Base-by-base conservation (phyloP, 2,797 vertebrate species). In the Xenopus petersii region DNA sequence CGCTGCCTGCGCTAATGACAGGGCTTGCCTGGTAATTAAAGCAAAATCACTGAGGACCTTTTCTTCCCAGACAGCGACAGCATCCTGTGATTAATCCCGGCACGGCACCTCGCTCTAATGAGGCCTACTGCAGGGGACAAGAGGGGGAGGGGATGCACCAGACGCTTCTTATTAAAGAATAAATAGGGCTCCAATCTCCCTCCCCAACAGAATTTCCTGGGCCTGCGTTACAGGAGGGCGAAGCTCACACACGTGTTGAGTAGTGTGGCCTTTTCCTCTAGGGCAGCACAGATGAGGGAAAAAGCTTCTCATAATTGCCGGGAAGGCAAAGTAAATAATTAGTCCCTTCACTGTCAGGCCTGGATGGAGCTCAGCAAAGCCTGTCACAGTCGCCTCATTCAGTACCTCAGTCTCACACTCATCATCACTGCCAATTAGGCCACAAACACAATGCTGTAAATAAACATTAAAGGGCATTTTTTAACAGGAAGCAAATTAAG, bases 11-110 rank as follows among this genome's bases (percentile, higher is more conserved):
- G 71, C 75, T 78, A 77, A 77, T 78, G 71, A 78, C 75, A 78
- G 70, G 75, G 75, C 66, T 78, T 78, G 75, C 75, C 71, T 78
- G 70, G 71, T 78, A 78, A 78, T 78, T 73, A 78, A 78, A 78
- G 75, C 65, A 73, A 73, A 78, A 78, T 78, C 75, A 73, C 75
- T 73, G 71, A 78, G 75, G 75, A 78, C 70, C 75, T 78, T 78
- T 78, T 73, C 70, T 73, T 78, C 66, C 71, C 75, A 78, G 71
- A 73, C 75, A 73, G 59, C 59, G 59, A 70, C 70, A 51, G 71
- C 75, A 78, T 73, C 75, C 70, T 78, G 75, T 78, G 75, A 77
- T 78, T 78, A 78, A 78, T 78, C 75, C 70, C 71, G 56, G 71
- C 66, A 73, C 75, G 70, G 75, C 75, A 78, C 75, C 75, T 78